Conservation (phyloP, 2,888 invertebrate genomes). For the Andricus quercusramuli region DNA sequence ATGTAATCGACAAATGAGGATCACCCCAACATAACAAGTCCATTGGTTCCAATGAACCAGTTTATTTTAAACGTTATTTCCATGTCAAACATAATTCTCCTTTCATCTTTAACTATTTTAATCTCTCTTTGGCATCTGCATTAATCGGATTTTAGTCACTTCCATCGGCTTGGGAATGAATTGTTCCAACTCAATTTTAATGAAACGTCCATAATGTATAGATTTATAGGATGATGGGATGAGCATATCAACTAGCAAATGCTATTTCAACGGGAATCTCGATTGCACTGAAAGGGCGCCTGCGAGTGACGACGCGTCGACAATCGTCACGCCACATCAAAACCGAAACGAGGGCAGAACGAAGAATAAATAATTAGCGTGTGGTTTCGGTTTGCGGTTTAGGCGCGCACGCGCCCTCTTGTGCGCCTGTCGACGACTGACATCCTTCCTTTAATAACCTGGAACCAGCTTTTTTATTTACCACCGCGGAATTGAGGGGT, state of each 20-base stretch:
- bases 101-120: too few relatives aligned
- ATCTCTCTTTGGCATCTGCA: too few relatives aligned
- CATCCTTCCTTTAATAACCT: slow-evolving; percentile 53
- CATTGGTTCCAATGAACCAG: too few relatives aligned
- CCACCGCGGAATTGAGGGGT: slow-evolving; percentile 34
- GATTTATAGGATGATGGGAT: neutral
- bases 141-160: neutral
- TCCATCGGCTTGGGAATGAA: neutral
- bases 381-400: slow-evolving; percentile 70
- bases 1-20: too few relatives aligned
- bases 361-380: slow-evolving; percentile 72
- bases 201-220: slow-evolving; percentile 10
- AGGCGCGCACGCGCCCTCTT: slow-evolving; percentile 68
- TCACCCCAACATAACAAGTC: too few relatives aligned
- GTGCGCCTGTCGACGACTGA: slow-evolving; percentile 50
- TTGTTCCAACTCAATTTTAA: neutral
- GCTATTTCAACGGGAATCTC: neutral
- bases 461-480: slow-evolving; percentile 49
- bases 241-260: slow-evolving; percentile 4
- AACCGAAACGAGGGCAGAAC: slow-evolving; percentile 61
- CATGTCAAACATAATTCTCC: too few relatives aligned
- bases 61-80: too few relatives aligned
- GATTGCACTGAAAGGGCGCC: slow-evolving; percentile 24
- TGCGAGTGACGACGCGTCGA: slow-evolving; percentile 36
- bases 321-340: slow-evolving; percentile 53